Percentiles rank a stretch among this genome's conserved stretches.
Evolutionary conservation across 2,797 vertebrate species (phyloP).

Genomic region (Sebastes kiyomatsui): DNA sequence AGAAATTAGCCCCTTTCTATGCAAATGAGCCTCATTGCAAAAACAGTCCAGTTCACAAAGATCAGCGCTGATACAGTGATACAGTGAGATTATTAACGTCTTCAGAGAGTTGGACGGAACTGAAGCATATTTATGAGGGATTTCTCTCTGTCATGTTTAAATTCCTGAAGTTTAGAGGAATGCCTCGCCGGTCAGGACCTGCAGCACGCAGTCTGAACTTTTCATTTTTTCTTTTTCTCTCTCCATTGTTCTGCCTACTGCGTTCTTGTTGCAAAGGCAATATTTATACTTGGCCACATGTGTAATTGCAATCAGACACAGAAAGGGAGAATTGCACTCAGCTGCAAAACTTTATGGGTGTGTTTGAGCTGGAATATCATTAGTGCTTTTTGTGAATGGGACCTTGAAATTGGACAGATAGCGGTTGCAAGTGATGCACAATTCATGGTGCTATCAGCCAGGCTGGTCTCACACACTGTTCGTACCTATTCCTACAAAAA

Average conservation of each 20-base stretch:
- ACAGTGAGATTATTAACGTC: not conserved
- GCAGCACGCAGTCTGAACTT: not conserved
- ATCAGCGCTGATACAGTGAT: not conserved
- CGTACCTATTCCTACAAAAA: too few relatives aligned
- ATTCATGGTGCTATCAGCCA: not conserved
- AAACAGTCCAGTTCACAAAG: not conserved
- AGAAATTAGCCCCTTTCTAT: not conserved
- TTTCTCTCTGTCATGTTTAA: not conserved
- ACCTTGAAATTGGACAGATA: not conserved
- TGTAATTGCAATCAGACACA: not conserved
- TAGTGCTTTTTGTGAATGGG: not conserved
- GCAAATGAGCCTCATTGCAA: not conserved
- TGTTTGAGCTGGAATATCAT: not conserved
- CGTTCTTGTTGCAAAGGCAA: not conserved
- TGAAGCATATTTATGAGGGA: not conserved
- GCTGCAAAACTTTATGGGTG: not conserved
- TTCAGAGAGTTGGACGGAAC: not conserved
- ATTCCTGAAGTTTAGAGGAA: not conserved
- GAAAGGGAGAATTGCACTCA: not conserved
- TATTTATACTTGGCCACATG: not conserved
- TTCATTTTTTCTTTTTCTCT: not conserved
- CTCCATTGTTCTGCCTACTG: not conserved
- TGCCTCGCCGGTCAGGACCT: not conserved
- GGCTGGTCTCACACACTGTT: too few relatives aligned
- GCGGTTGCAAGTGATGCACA: not conserved